Conservation (phyloP, 2,888 invertebrate species). For the Polyommatus iphigenia region DNA sequence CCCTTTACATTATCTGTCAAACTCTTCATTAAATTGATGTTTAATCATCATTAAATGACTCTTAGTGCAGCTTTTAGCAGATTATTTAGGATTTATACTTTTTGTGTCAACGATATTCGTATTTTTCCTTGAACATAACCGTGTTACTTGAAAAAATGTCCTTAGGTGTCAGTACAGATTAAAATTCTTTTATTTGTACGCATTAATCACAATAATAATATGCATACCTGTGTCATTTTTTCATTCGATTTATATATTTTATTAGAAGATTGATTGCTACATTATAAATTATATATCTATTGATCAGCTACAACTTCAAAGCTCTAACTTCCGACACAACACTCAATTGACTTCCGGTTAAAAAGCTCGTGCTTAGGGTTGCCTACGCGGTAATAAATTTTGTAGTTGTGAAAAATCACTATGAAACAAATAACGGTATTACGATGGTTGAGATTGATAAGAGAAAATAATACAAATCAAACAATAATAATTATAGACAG, state of each 20-base stretch:
- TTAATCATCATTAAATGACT: no score
- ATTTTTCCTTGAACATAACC: neutral
- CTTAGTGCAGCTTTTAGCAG: no score
- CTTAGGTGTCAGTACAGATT: neutral
- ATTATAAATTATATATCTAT: neutral
- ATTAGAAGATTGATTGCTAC: neutral
- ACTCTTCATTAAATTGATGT: no score
- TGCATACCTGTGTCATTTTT: neutral
- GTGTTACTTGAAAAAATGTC: neutral
- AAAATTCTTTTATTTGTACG: neutral
- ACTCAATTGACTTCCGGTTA: neutral
- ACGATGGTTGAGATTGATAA: neutral
- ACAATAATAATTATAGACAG: conserved; percentile 2
- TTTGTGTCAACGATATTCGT: neutral
- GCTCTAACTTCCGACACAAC: conserved; percentile 7
- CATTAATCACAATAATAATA: neutral
- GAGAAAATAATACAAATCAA: conserved; percentile 3
- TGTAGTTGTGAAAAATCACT: neutral
- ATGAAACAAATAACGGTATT: neutral
- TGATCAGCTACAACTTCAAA: neutral
- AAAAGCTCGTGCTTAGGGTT: neutral
- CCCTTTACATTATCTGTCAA: no score
- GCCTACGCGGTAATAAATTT: conserved; percentile 7
- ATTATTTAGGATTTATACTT: neutral
- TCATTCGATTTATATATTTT: neutral